Evolutionary conservation across 2,797 vertebrate species (phyloP).

Genomic region (Naso thynnoides): DNA sequence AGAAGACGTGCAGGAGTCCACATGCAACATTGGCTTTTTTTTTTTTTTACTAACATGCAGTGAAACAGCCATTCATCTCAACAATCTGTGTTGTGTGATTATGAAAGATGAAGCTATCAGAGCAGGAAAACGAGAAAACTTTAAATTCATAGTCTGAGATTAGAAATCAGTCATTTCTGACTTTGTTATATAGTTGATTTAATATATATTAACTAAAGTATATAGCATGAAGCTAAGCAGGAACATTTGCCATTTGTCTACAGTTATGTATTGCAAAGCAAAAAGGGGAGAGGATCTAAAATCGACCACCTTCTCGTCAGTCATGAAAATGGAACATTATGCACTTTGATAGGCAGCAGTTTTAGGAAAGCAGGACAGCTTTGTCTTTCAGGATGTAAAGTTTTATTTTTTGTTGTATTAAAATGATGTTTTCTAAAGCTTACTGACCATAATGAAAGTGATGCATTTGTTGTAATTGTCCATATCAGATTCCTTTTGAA

Average conservation of each 20-base stretch:
- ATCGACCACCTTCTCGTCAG: constrained; percentile 55
- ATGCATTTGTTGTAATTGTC: constrained; percentile 51
- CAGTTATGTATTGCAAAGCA: constrained; percentile 69
- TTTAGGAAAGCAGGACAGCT: constrained; percentile 53
- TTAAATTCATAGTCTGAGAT: constrained; percentile 54
- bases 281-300: constrained; percentile 56
- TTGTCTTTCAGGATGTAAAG: constrained; percentile 50
- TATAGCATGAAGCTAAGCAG: constrained; percentile 69
- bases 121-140: constrained; percentile 42
- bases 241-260: constrained; percentile 55
- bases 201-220: constrained; percentile 81
- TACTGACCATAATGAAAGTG: constrained; percentile 57
- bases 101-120: constrained; percentile 50
- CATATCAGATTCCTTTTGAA: constrained; percentile 30
- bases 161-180: constrained; percentile 69
- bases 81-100: constrained; percentile 51
- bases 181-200: constrained; percentile 72
- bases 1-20: constrained; percentile 68
- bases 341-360: constrained; percentile 84
- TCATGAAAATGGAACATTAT: constrained; percentile 78
- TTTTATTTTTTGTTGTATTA: constrained; percentile 54
- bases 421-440: constrained; percentile 49
- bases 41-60: constrained; percentile 71
- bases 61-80: constrained; percentile 62
- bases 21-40: constrained; percentile 86